Conservation (phyloP, 2,113 vertebrate species). For the Prunella himalayana region DNA sequence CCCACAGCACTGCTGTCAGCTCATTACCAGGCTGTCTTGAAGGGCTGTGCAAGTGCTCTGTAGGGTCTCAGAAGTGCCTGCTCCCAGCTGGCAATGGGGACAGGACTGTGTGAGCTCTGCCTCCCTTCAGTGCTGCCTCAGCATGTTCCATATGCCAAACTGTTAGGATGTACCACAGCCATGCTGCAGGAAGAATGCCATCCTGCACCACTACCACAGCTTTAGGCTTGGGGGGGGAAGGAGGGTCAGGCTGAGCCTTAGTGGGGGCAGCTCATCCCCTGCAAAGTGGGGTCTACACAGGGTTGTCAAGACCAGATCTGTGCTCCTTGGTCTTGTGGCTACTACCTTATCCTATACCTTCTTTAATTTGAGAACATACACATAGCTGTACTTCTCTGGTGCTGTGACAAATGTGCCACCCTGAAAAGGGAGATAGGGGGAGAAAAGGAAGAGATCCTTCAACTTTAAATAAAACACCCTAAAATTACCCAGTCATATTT, state of each 20-base stretch:
- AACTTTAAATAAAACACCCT: not conserved
- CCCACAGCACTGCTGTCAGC: not conserved
- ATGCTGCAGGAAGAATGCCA: accelerated
- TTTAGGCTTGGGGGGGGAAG: not conserved
- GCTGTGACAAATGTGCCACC: not conserved
- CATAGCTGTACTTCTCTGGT: accelerated
- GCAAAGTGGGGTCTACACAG: not conserved
- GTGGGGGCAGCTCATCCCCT: not conserved
- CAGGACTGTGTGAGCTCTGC: not conserved
- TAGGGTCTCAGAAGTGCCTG: not conserved
- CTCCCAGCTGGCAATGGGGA: accelerated
- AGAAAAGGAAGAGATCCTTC: not conserved
- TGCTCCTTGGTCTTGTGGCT: not conserved
- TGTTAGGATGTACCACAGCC: too few relatives aligned
- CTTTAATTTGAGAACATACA: not conserved
- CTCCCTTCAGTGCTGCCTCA: not conserved
- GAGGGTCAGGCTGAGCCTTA: not conserved
- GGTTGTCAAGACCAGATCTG: not conserved
- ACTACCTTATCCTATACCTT: not conserved
- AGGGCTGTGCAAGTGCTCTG: not conserved
- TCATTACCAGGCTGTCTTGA: not conserved
- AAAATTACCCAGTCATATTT: not conserved
- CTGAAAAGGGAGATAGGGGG: not conserved
- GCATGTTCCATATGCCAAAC: accelerated
- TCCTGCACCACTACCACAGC: accelerated